Conservation (phyloP, 2,113 vertebrate species). For the Dunckerocampus dactyliophorus region DNA sequence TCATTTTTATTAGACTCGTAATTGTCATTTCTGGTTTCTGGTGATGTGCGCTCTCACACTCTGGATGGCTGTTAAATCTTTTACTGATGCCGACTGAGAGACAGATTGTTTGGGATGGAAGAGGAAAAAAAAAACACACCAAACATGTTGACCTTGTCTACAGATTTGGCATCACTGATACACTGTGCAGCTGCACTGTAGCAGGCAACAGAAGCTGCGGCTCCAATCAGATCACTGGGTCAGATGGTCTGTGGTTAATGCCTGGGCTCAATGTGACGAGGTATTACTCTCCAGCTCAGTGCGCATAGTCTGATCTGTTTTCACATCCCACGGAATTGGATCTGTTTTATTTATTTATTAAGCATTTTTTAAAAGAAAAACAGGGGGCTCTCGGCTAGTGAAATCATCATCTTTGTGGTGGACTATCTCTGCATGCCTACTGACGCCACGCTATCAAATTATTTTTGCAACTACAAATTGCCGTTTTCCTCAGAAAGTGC, state of each 20-base stretch:
- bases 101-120: slow-evolving; percentile 47
- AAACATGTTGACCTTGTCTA: slow-evolving; percentile 65
- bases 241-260: slow-evolving; percentile 11
- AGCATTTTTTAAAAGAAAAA: slow-evolving; percentile 24
- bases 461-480: slow-evolving; percentile 32
- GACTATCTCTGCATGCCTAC: slow-evolving; percentile 17
- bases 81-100: slow-evolving; percentile 35
- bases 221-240: slow-evolving; percentile 35
- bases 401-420: slow-evolving; percentile 25
- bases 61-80: slow-evolving; percentile 35
- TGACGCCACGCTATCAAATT: slow-evolving; percentile 26
- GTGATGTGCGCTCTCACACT: slow-evolving; percentile 30
- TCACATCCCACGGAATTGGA: slow-evolving; percentile 4
- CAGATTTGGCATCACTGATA: slow-evolving; percentile 64
- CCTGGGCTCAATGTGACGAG: slow-evolving; percentile 31
- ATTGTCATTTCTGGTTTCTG: slow-evolving; percentile 43
- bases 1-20: slow-evolving; percentile 39
- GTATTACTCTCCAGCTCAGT: slow-evolving; percentile 38
- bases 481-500: neutral
- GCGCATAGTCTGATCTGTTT: slow-evolving; percentile 24
- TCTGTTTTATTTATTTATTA: slow-evolving; percentile 47
- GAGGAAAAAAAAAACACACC: neutral
- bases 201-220: slow-evolving; percentile 55
- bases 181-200: slow-evolving; percentile 54
- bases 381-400: slow-evolving; percentile 20